Base-by-base conservation (phyloP, 1,140 invertebrate genomes). In the Drosophila lini region DNA sequence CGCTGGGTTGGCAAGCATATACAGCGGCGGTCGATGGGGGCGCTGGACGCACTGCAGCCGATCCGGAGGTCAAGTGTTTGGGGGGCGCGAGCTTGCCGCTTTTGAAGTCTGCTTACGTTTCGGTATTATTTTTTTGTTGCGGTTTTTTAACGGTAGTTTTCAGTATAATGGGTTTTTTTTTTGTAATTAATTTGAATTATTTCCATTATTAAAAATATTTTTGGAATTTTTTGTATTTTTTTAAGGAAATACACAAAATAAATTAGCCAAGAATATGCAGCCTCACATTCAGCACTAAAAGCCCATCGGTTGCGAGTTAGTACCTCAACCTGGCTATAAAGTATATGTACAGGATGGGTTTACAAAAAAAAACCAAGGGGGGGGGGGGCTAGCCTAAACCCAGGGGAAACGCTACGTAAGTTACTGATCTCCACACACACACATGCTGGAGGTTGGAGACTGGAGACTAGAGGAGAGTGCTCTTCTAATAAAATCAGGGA, bases 1-100 rank as follows among this genome's bases (percentile, higher is more conserved):
- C 91, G 48, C 52, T 91, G 47, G 91, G 70, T 31, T 91, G 86
- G 44, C 91, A 92, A 45, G 62, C 58, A 60, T 89, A 78, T 5
- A 74, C 60, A 38, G 47, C 47, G 58, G 19, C 16, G 53, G 31
- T 3, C 50, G 52, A 8, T 47, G 69, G 32, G 22, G 56, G 25
- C 5, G 73, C 16, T 2, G 71, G 52, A 7, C 64, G 69, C 19
- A 44, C n/a, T 19, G 65, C 41, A 74, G 64, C n/a, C 44, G 55
- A 6, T 48, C 25, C 38, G 41, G 38, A 10, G 52, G 38, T 56
- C 5, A 60, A 16, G 16, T 65, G 44, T 40, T 82, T 88, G 8
- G 22, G 15, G 0, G 79, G 25, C 16, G 68, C 45, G 9, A 71
- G 40, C 48, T 91, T 88, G 69, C 62, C 81, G n/a, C 67, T 50